A percentile compares a stretch with the other conserved stretches of the same genome.
Conservation (phyloP, 1,140 invertebrate genomes). For the Drosophila sp. region DNA sequence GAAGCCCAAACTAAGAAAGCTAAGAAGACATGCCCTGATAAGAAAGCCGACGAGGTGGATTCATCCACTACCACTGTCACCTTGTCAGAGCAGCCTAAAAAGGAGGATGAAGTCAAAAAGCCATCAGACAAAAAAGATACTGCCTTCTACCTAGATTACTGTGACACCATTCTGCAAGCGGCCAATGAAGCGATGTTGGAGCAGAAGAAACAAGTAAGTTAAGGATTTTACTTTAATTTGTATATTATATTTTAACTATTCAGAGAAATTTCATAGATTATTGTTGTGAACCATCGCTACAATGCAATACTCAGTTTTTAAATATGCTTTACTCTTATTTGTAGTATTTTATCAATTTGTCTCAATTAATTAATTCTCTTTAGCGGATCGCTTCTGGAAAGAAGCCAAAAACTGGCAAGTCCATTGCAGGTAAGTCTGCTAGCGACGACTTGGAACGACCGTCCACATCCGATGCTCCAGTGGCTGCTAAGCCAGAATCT, state of each 20-base stretch:
- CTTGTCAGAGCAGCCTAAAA: not conserved
- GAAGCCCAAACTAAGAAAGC: constrained; percentile 20
- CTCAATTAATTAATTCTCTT: not conserved
- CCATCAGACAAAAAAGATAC: constrained; percentile 23
- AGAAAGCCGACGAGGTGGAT: not conserved
- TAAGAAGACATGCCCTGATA: constrained; percentile 6
- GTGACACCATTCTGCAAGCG: constrained; percentile 43
- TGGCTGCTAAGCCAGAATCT: not conserved
- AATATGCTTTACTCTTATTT: too few species aligned
- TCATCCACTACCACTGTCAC: not conserved
- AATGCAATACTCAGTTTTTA: too few species aligned
- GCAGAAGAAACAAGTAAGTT: constrained; percentile 53
- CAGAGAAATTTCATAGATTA: not conserved
- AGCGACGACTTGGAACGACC: not conserved
- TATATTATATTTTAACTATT: not conserved
- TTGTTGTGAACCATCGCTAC: too few species aligned
- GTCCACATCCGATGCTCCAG: not conserved
- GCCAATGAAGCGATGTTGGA: constrained; percentile 55
- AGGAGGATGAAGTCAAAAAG: not conserved
- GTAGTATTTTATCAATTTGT: too few species aligned
- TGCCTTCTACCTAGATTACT: constrained; percentile 54
- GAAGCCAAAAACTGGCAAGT: not conserved
- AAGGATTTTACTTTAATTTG: not conserved
- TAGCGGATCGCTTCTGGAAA: constrained; percentile 37
- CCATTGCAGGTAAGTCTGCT: not conserved